Evolutionary conservation across 2,113 vertebrate species (phyloP).

Genomic region (Camarhynchus parvulus): DNA sequence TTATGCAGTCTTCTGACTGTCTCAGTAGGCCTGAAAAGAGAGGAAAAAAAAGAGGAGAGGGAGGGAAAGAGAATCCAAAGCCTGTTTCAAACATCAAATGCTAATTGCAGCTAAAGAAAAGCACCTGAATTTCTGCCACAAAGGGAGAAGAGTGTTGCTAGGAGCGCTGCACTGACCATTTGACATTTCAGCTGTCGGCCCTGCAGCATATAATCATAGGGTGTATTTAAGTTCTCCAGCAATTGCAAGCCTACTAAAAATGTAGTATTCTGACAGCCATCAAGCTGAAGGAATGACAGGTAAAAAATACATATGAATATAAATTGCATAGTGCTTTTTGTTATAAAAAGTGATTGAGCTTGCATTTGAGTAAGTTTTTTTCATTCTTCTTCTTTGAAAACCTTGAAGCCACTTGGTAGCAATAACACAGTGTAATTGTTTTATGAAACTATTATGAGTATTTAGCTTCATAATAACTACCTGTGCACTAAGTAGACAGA

Average conservation of each 20-base stretch:
- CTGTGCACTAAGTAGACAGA: background rate
- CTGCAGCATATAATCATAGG: slow-evolving; percentile 51
- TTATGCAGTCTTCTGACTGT: slow-evolving; percentile 19
- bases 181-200: slow-evolving; percentile 44
- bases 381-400: background rate
- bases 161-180: background rate
- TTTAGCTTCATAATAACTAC: slow-evolving; percentile 13
- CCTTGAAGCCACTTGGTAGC: slow-evolving; percentile 3
- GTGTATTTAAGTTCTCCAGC: slow-evolving; percentile 49
- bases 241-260: slow-evolving; percentile 60
- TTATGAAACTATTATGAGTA: slow-evolving; percentile 15
- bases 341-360: slow-evolving; percentile 43
- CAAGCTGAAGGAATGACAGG: slow-evolving; percentile 58
- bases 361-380: background rate
- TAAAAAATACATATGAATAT: slow-evolving; percentile 48
- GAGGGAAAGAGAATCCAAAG: background rate
- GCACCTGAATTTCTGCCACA: slow-evolving; percentile 53
- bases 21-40: slow-evolving; percentile 9
- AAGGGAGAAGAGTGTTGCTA: slow-evolving; percentile 2
- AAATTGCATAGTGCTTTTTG: slow-evolving; percentile 35
- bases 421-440: background rate
- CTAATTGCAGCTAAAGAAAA: slow-evolving; percentile 48
- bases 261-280: slow-evolving; percentile 41
- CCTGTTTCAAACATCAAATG: slow-evolving; percentile 46
- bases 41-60: background rate